A percentile compares a stretch with the other conserved stretches of the same genome.
phyloP scores from a whole-genome alignment of 2,113 vertebrate genomes.

The Taurulus bubalis region DNA sequence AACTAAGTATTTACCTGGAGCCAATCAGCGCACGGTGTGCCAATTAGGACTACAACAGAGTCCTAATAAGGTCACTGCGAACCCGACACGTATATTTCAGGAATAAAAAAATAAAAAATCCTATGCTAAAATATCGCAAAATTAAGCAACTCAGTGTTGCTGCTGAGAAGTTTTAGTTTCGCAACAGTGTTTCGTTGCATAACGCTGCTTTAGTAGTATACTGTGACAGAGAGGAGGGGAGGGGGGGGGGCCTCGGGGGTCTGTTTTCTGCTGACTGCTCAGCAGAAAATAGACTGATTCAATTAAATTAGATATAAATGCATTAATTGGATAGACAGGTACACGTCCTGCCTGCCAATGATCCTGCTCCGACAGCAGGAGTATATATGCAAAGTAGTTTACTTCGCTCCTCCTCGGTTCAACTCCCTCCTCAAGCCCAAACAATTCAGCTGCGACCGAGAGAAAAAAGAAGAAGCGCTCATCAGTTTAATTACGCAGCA shows the following conservation, averaged over 20 bases:
- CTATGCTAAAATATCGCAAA: not conserved
- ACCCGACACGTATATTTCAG: not conserved
- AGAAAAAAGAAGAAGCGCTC: conserved; percentile 5
- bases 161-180: conserved; percentile 79
- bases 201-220: conserved; percentile 72
- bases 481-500: conserved; percentile 53
- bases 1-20: not conserved
- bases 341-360: not conserved
- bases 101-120: not conserved
- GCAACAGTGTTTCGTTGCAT: conserved; percentile 76
- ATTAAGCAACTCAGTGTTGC: conserved; percentile 25
- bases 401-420: conserved; percentile 35
- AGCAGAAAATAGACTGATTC: conserved; percentile 46
- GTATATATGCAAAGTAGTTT: conserved; percentile 26
- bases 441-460: conserved; percentile 63
- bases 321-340: conserved; percentile 55
- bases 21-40: not conserved
- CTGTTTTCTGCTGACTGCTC: conserved; percentile 36
- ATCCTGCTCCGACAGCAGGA: not conserved
- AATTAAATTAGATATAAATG: conserved; percentile 43
- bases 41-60: not conserved
- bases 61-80: not conserved
- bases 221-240: conserved; percentile 25
- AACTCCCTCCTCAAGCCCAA: conserved; percentile 46
- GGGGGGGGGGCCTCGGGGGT: not conserved